These are phyloP conservation scores for Trisateles emortualis DNA, from an alignment of 2,888 invertebrate genomes.

Conservation along the genomic window DNA sequence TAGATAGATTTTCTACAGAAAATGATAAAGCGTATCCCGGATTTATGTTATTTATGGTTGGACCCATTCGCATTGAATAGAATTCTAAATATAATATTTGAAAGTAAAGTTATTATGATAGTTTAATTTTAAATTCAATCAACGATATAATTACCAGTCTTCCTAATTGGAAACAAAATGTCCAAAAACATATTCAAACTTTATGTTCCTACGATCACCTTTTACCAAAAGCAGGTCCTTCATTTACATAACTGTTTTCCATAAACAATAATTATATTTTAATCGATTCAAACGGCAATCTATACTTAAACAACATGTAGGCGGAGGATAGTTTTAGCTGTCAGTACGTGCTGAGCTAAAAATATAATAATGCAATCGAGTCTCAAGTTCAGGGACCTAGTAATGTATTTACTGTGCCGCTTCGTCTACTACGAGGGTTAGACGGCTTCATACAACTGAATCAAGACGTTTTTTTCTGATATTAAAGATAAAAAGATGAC, in stretches of 20 bases:
- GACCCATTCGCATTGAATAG: too few species aligned
- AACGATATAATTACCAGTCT: background rate
- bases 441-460: conserved; percentile 45
- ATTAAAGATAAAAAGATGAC: conserved; percentile 12
- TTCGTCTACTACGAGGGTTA: conserved; percentile 60
- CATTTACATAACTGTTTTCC: conserved; percentile 12
- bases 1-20: too few species aligned
- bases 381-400: conserved; percentile 77
- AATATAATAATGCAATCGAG: conserved; percentile 57
- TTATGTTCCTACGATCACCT: background rate
- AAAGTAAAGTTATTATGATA: background rate
- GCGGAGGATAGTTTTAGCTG: background rate
- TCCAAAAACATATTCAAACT: background rate
- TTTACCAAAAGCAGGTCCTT: conserved; percentile 12
- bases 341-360: conserved; percentile 54
- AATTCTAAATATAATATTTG: too few species aligned
- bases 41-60: too few species aligned
- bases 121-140: background rate
- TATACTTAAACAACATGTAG: conserved; percentile 14
- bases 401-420: conserved; percentile 58
- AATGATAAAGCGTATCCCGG: too few species aligned
- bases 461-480: conserved; percentile 21
- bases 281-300: conserved; percentile 19
- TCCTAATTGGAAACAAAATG: background rate
- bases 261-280: conserved; percentile 13